Evolutionary conservation across 2,113 vertebrate species (phyloP), one percentile per base, ranked within the genome.

Genomic region (Chinchilla lanigera): DNA sequence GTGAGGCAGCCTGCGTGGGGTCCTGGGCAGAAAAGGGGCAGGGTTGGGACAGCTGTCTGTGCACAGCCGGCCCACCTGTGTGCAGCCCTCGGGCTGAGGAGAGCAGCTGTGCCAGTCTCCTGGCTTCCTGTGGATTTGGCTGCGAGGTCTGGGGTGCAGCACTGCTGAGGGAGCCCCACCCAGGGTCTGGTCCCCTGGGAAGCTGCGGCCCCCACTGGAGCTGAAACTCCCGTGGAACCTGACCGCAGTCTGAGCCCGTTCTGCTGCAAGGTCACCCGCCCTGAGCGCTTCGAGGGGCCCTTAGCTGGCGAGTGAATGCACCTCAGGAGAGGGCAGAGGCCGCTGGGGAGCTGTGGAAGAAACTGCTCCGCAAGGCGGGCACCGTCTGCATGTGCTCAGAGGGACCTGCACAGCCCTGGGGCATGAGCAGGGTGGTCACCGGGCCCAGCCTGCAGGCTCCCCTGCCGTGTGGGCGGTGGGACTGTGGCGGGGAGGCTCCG

Each of bases 1-100:
- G 12, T 47, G 73, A 28, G 73, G 69, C 19, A 11, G 7, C 41
- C 73, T 28, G 10, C 24, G 0, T 28, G 11, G 24, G 28, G 1
- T 50, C 44, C 75, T 52, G 47, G 28, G 13, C 26, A 12, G 44
- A 33, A 69, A 38, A 20, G 0, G 28, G 28, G 16, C 14, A 17
- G 2, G 26, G 41, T 1, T 8, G 44, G 44, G n/a, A 28, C 47
- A 26, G 13, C 41, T 24, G 22, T 44, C 5, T 4, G 8, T 0
- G 3, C 35, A 13, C 67, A 35, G 67, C 11, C 63, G 33, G 63
- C 63, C 63, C 9, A 7, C 63, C 28, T 26, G 28, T 65, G 63
- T 11, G 35, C 17, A n/a, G 67, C n/a, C 35, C 67, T 71, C 30
- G 1, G 67, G 8, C 67, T 71, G 67, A 71, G 35, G 67, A 0